Conservation (phyloP, 1,140 invertebrate species). For the Caerostris extrusa region DNA sequence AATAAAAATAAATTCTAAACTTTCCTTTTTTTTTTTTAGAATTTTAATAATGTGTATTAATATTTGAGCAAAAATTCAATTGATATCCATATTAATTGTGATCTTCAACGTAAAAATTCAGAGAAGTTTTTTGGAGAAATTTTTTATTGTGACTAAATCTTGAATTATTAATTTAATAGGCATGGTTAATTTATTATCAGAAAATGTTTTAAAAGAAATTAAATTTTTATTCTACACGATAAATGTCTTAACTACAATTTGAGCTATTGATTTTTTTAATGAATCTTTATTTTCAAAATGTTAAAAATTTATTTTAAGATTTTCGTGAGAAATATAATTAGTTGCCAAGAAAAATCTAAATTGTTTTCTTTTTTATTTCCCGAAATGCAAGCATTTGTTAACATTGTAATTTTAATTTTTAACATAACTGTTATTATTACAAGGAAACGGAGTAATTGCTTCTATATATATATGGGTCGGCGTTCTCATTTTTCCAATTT, state of each 20-base stretch:
- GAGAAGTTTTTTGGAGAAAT: no score
- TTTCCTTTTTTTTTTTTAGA: background rate
- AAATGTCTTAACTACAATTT: background rate
- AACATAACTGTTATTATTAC: background rate
- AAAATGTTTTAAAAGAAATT: background rate
- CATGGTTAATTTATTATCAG: background rate
- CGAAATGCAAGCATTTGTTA: background rate
- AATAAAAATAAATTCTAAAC: no score
- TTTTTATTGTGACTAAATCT: background rate
- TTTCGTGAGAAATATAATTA: background rate
- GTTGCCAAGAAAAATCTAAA: background rate
- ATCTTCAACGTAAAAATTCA: background rate
- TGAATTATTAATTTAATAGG: background rate
- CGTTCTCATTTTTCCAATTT: constrained; percentile 1
- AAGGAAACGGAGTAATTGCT: background rate
- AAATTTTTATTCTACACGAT: background rate
- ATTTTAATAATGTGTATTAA: background rate
- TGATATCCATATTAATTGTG: background rate
- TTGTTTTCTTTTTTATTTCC: background rate
- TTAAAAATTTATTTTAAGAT: background rate
- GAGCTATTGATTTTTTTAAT: background rate
- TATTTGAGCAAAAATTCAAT: background rate
- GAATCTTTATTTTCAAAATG: background rate
- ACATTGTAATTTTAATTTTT: background rate
- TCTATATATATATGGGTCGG: background rate